Evolutionary conservation across 37 sponge, comb jelly and placozoan genomes (phyloP), one percentile per base, ranked within the genome.

Genomic region (Crambe crambe): DNA sequence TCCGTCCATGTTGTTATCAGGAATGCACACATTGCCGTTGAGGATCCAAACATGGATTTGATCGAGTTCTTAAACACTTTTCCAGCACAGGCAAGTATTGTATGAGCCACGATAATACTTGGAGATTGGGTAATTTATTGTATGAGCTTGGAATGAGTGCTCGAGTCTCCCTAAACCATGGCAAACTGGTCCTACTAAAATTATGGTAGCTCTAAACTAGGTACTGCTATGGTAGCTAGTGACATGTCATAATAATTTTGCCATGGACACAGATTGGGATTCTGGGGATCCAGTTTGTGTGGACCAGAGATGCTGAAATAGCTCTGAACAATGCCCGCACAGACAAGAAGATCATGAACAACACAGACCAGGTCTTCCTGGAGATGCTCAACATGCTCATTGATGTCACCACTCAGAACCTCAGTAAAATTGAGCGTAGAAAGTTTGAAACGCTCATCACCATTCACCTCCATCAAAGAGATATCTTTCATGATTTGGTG

Each of bases 381-480:
- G 92, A 89, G 79, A 93, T 95, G 47, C 86, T 95, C 27, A 84
- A 95, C 78, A 38, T 57, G 36, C 92, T 95, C 31, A 95, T 95
- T 47, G 94, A 91, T n/a, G 86, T 91, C 78, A 98, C 98, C n/a
- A 95, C 96, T 0, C 83, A 85, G 51, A 80, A 98, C 65, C 95
- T 98, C 0, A 79, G 86, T 42, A 95, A 95, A 76, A 95, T 95
- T 39, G 87, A 95, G 58, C 60, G 98, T 2, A 76, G 77, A 12
- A 93, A 91, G 80, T 93, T 83, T 77, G 98, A 98, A 86, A 98
- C 98, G 5, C 89, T 95, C 77, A 93, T 98, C 86, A 98, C 98
- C 70, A 98, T 98, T 68, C 98, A 98, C 77, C 93, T 98, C 31
- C 98, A 98, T 80, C 98, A 98, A 68, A 85, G 98, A 36, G 98